A percentile compares a stretch with the other conserved stretches of the same genome.
phyloP scores from a whole-genome alignment of 2,113 vertebrate genomes.

The Sorex fumeus region DNA sequence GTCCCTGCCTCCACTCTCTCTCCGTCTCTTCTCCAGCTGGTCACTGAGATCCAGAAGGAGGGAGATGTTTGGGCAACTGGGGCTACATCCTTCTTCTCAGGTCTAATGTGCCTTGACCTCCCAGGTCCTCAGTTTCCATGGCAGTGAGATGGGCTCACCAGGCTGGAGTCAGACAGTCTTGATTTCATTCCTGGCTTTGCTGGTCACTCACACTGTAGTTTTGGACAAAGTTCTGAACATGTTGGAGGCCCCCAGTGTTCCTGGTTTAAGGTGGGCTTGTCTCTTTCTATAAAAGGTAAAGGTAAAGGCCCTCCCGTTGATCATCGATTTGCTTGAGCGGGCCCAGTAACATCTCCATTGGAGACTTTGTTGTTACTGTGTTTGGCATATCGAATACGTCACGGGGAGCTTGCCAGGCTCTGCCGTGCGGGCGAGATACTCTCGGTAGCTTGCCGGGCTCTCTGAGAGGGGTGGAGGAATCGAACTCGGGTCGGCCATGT shows the following conservation, averaged over 20 bases:
- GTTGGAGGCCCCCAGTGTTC: neutral
- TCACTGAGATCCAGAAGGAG: slow-evolving; percentile 45
- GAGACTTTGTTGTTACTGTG: too few species aligned
- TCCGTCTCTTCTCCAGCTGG: slow-evolving; percentile 61
- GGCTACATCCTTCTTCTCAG: neutral
- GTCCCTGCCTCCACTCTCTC: slow-evolving; percentile 62
- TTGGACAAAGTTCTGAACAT: neutral
- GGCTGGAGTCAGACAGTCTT: slow-evolving; percentile 19
- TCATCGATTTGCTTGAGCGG: too few species aligned
- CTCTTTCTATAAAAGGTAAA: too few species aligned
- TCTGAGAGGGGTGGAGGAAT: too few species aligned
- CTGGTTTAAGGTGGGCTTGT: neutral
- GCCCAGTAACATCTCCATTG: too few species aligned
- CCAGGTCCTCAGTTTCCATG: neutral
- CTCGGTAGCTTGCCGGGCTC: too few species aligned
- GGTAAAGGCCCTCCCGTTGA: too few species aligned
- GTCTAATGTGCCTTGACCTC: neutral
- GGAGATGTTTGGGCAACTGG: neutral
- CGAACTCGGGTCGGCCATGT: too few species aligned
- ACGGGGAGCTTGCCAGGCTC: too few species aligned
- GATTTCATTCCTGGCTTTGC: neutral
- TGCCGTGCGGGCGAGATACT: too few species aligned
- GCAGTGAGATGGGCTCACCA: slow-evolving; percentile 4
- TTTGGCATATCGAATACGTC: too few species aligned
- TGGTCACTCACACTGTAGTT: neutral